Conservation (phyloP, 1,140 invertebrate species). For the Lineus longissimus region DNA sequence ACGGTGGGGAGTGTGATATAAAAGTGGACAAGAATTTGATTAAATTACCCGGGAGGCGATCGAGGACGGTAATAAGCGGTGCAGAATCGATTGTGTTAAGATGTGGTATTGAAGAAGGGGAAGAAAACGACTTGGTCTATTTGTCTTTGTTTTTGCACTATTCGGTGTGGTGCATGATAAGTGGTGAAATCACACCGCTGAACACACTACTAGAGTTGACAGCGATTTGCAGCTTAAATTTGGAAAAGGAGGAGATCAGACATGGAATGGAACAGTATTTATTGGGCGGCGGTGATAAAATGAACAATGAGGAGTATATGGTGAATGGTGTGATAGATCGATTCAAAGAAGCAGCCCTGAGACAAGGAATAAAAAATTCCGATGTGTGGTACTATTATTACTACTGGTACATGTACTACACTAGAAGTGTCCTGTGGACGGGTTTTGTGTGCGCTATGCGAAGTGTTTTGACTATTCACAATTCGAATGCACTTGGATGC, state of each 20-base stretch:
- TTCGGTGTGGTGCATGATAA: background rate
- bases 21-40: conserved; percentile 3
- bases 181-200: conserved; percentile 3
- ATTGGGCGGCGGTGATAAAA: background rate
- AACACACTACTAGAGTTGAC: conserved; percentile 1
- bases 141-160: conserved; percentile 4
- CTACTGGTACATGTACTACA: conserved; percentile 7
- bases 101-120: background rate
- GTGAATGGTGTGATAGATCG: background rate
- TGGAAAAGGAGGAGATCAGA: background rate
- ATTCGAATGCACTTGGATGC: background rate
- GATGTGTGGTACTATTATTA: conserved; percentile 6
- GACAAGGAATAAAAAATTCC: conserved; percentile 5
- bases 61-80: background rate
- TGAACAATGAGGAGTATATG: too few relatives aligned
- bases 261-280: background rate
- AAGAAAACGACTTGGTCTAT: conserved; percentile 5
- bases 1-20: background rate
- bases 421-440: background rate
- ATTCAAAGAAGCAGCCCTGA: conserved; percentile 2
- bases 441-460: background rate
- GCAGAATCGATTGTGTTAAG: background rate
- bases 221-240: background rate
- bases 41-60: background rate
- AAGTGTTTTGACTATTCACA: conserved; percentile 3